phyloP scores from a whole-genome alignment of 2,888 invertebrate species.

The Iselma pallidipennis region DNA sequence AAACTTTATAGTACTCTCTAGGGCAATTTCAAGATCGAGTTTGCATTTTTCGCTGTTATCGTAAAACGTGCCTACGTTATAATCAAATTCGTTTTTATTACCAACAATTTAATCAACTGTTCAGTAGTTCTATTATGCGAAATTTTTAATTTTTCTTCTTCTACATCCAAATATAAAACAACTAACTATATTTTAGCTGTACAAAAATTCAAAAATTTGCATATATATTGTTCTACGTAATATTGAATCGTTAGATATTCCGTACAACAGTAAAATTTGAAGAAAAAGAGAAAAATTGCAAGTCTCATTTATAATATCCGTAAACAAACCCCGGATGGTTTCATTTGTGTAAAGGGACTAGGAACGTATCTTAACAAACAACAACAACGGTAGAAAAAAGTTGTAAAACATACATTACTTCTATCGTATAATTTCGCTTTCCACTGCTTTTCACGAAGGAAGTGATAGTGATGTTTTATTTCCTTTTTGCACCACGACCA shows the following conservation, averaged over 20 bases:
- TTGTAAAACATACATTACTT: slow-evolving; percentile 18
- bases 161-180: no score
- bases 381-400: neutral
- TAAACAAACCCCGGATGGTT: slow-evolving; percentile 2
- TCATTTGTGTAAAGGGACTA: slow-evolving; percentile 5
- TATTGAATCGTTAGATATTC: no score
- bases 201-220: no score
- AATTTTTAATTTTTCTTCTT: no score
- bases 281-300: neutral
- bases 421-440: slow-evolving; percentile 6
- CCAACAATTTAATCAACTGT: neutral
- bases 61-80: neutral
- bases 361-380: neutral
- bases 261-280: no score
- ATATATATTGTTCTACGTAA: no score
- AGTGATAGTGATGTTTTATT: neutral
- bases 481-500: neutral
- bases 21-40: neutral
- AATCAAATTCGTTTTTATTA: neutral
- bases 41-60: neutral
- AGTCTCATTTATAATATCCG: neutral
- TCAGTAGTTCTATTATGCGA: neutral
- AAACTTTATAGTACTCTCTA: neutral
- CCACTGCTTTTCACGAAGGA: neutral
- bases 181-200: no score